Base-by-base conservation (phyloP, 2,888 invertebrate species). In the Drosophila neotestacea region DNA sequence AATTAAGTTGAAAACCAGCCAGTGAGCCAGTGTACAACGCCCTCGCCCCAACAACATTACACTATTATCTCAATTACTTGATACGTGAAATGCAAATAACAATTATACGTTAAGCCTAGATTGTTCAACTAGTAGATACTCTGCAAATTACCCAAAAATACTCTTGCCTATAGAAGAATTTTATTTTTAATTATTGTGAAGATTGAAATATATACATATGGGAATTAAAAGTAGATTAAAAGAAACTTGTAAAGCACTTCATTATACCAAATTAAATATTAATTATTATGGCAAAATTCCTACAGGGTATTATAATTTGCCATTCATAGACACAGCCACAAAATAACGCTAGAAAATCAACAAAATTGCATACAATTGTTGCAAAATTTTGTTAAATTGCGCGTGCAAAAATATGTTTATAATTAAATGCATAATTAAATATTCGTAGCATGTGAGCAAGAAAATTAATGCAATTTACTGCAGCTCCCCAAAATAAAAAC, bases 321-420 rank as follows among this genome's bases (percentile, higher is more conserved):
- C 28, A 52, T 36, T 28, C 11, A 54, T 30, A 7, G n/a, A n/a
- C 38, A 28, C 11, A 54, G 27, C 16, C 52, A 62, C 10, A 52
- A 32, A 30, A 54, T 9, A 47, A 10, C 55, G 55, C 28, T 39
- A 41, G 39, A 70, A 63, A 75, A 63, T 44, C 34, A 55, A 22
- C 39, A 59, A 59, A 59, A 56, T 66, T 59, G 36, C 50, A 46
- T 50, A 56, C 42, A 56, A 61, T 70, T 75, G 50, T 51, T 65
- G 27, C 70, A 41, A 42, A 69, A 70, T 47, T 55, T 70, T 70
- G 79, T 76, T 78, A 60, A 79, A 78, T 76, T 74, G 75, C 79
- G 70, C 76, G 74, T 76, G 75, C 70, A 70, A 52, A 56, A 58
- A 63, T 73, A 48, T 44, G 56, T 51, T 73, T 55, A 51, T 76